Conservation (phyloP, 2,113 vertebrate species). For the Caloenas nicobarica region DNA sequence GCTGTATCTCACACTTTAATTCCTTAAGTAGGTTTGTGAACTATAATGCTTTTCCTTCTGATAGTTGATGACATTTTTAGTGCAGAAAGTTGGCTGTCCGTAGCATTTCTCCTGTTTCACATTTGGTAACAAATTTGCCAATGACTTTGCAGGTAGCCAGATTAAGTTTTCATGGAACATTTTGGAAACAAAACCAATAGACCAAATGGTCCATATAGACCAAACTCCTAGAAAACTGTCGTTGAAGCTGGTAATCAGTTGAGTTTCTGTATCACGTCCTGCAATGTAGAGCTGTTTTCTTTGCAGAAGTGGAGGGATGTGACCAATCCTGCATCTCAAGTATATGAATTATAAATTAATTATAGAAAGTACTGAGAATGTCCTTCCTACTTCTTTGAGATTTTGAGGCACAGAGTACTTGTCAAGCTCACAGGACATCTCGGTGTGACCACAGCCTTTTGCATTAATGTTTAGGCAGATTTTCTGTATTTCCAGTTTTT, state of each 20-base stretch:
- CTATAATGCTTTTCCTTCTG: neutral
- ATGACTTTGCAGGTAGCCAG: neutral
- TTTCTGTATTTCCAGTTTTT: neutral
- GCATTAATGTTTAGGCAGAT: neutral
- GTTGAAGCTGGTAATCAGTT: neutral
- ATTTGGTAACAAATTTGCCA: neutral
- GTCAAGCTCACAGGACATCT: neutral
- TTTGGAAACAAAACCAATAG: neutral
- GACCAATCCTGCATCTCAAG: neutral
- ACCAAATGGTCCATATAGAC: rapidly evolving
- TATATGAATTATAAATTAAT: neutral
- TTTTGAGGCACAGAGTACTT: neutral
- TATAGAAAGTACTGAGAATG: neutral
- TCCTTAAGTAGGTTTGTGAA: neutral
- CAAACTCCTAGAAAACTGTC: neutral
- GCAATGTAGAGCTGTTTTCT: neutral
- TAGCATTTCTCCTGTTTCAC: neutral
- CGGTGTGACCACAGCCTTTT: neutral
- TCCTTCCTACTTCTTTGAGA: neutral
- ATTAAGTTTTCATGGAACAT: neutral
- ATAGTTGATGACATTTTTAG: rapidly evolving
- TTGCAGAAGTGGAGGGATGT: neutral
- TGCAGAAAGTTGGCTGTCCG: neutral
- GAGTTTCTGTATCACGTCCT: neutral
- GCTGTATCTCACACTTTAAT: neutral